Evolutionary conservation across 2,113 vertebrate genomes (phyloP).

Genomic region (Carettochelys insculpta): DNA sequence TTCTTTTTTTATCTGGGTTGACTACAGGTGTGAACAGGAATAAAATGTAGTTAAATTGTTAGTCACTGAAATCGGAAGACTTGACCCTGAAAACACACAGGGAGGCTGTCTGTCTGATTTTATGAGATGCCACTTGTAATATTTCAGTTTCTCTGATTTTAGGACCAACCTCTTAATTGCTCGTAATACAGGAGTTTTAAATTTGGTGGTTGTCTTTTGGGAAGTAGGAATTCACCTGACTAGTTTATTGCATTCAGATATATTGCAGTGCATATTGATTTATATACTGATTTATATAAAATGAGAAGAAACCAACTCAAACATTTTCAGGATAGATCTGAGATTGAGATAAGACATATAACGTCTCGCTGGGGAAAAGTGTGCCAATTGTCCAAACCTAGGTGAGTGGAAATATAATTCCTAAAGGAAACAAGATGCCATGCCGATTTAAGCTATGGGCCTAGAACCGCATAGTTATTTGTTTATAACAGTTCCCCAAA

Average conservation of each 20-base stretch:
- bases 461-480: not conserved
- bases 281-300: conserved; percentile 23
- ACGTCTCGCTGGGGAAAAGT: conserved; percentile 33
- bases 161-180: fast-evolving
- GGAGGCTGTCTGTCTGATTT: not conserved
- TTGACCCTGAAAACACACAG: fast-evolving
- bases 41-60: not conserved
- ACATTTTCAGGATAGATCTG: conserved; percentile 58
- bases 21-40: not conserved
- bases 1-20: conserved; percentile 40
- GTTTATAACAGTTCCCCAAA: conserved; percentile 35
- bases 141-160: not conserved
- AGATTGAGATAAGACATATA: conserved; percentile 47
- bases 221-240: not conserved
- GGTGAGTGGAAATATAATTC: conserved; percentile 47
- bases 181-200: too few species aligned
- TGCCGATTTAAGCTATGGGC: conserved; percentile 26
- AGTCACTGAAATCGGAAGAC: not conserved
- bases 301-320: conserved; percentile 12
- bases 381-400: conserved; percentile 46
- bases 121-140: not conserved
- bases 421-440: conserved; percentile 41
- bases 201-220: not conserved
- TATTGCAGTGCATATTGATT: not conserved
- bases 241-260: not conserved